phyloP scores from a whole-genome alignment of 1,140 invertebrate species.

The Eupeodes corollae region DNA sequence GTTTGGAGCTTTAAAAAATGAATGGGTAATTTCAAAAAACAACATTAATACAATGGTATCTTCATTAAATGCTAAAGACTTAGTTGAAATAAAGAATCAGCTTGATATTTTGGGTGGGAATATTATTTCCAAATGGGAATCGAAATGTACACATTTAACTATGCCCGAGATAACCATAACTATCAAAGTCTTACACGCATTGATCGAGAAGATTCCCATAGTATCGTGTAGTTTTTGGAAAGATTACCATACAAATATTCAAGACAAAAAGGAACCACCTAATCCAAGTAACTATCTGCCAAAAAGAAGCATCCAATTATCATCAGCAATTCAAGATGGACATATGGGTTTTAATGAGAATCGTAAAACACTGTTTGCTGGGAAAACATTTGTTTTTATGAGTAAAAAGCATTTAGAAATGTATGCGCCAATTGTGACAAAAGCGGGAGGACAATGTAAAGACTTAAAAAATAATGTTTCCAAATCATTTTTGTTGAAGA shows the following conservation, averaged over 20 bases:
- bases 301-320: conserved; percentile 1
- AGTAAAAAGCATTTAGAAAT: conserved; percentile 45
- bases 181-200: conserved; percentile 54
- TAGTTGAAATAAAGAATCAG: conserved; percentile 29
- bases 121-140: conserved; percentile 39
- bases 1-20: conserved; percentile 42
- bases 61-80: conserved; percentile 35
- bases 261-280: conserved; percentile 37
- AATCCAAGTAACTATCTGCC: conserved; percentile 44
- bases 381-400: conserved; percentile 50
- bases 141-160: conserved; percentile 49
- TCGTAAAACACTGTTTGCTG: conserved; percentile 44
- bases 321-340: conserved; percentile 22
- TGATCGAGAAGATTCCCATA: conserved; percentile 49
- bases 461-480: conserved; percentile 39
- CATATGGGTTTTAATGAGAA: conserved; percentile 41
- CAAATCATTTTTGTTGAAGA: conserved; percentile 38
- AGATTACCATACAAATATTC: conserved; percentile 39
- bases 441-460: conserved; percentile 34
- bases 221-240: conserved; percentile 51
- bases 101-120: conserved; percentile 36
- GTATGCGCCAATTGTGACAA: conserved; percentile 40
- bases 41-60: conserved; percentile 39
- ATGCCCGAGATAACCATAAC: conserved; percentile 55
- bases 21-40: conserved; percentile 38